A percentile compares a stretch with the other conserved stretches of the same genome.
phyloP scores from a whole-genome alignment of 2,797 vertebrate genomes.

The Acanthurus lineatus region DNA sequence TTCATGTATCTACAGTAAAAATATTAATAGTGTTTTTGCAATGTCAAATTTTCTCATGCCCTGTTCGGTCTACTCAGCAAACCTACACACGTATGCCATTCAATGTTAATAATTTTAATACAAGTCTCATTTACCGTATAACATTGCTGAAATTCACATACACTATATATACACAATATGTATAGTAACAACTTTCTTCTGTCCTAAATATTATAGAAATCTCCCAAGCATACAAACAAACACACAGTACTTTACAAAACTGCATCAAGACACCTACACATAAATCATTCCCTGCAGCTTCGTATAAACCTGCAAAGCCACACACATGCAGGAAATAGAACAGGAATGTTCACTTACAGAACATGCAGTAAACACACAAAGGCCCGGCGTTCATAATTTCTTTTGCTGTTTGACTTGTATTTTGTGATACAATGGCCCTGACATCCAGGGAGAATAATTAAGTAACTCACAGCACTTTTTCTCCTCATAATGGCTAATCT shows the following conservation, averaged over 20 bases:
- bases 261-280: conserved; percentile 34
- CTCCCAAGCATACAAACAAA: not conserved
- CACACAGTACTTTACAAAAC: conserved; percentile 13
- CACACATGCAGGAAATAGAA: conserved; percentile 24
- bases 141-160: conserved; percentile 9
- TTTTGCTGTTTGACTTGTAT: conserved; percentile 36
- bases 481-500: conserved; percentile 83
- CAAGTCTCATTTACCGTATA: conserved; percentile 10
- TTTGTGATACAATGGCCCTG: conserved; percentile 55
- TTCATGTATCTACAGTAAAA: not conserved
- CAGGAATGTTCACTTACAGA: conserved; percentile 47
- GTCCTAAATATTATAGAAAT: conserved; percentile 1
- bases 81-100: not conserved
- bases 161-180: not conserved
- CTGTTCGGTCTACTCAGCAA: conserved; percentile 9
- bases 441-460: conserved; percentile 81
- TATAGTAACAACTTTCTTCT: not conserved
- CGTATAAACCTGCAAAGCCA: conserved; percentile 35
- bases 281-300: conserved; percentile 11
- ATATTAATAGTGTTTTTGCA: too few relatives aligned
- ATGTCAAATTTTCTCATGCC: not conserved
- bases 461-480: conserved; percentile 80
- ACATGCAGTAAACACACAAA: not conserved
- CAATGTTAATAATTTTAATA: conserved; percentile 1
- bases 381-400: conserved; percentile 21